Percentiles rank a stretch among this genome's conserved stretches.
phyloP scores from a whole-genome alignment of 2,113 vertebrate genomes.

The Mormoops blainvillei region DNA sequence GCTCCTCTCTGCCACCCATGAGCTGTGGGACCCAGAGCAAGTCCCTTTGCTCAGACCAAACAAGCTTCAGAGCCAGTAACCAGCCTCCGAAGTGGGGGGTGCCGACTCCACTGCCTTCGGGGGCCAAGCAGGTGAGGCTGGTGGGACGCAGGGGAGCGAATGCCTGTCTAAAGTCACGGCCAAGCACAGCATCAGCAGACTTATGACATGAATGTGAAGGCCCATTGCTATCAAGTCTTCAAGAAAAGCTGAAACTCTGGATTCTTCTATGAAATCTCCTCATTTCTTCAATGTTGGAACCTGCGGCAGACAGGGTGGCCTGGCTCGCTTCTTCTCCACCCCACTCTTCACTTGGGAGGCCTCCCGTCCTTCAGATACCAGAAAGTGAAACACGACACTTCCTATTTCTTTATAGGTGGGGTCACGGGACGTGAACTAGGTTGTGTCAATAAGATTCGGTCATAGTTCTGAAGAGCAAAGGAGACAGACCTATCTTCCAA shows the following conservation, averaged over 20 bases:
- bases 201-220: accelerated
- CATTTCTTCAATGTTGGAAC: background rate
- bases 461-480: background rate
- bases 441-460: background rate
- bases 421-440: background rate
- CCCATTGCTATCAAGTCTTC: background rate
- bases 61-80: background rate
- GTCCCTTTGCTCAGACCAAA: background rate
- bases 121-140: background rate
- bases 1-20: no score
- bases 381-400: background rate
- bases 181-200: accelerated
- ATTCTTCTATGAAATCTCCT: background rate
- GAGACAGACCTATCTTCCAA: background rate
- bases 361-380: background rate
- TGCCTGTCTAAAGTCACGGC: background rate
- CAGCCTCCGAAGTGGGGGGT: background rate
- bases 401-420: background rate
- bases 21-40: background rate
- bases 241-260: background rate
- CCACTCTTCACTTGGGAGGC: background rate
- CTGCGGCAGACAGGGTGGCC: no score
- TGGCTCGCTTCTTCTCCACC: background rate
- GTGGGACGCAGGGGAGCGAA: no score
- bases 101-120: background rate